Evolutionary conservation across 2,888 invertebrate species (phyloP), one percentile per base, ranked within the genome.

Genomic region (Pollenia angustigena): DNA sequence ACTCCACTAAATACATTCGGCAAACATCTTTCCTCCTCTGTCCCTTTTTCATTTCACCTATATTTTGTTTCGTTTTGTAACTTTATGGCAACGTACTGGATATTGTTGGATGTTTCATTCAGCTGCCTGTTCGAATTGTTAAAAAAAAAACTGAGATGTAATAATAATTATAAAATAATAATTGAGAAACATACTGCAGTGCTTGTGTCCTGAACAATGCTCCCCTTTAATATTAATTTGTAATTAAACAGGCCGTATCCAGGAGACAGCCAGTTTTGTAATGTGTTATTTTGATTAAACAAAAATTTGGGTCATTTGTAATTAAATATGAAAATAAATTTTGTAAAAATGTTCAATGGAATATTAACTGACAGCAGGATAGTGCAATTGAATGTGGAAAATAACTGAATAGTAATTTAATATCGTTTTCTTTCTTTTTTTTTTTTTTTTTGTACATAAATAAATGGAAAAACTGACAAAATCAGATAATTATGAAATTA

Each of bases 91-190:
- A 75, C 8, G 69, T 58, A 71, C 71, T 75, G 48, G 56, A 85
- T 80, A 56, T 42, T 56, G 40, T 52, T 7, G 12, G 8, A 16
- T 76, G 32, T 52, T 74, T 10, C 10, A 11, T 40, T 14, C 3
- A 42, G 6, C 10, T 42, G 23, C 23, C 11, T 23, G 16, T 14
- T 52, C 8, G n/a, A 44, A 8, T 48, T 40, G 12, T 12, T 11
- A 14, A 32, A 2, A 18, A 23, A 50, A 58, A 66, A 66, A 58
- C 18, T 48, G 66, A 69, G 71, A 40, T 42, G 46, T 23, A 62
- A 56, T 60, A 46, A 72, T 79, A 79, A 79, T 79, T 82, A 82
- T 66, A 58, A 83, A 86, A 71, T 83, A 80, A 80, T 83, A 82
- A 80, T 80, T 80, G 75, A 71, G 58, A 69, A 56, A 44, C 50